Base-by-base conservation (phyloP, 2,888 invertebrate genomes). In the Drosophila meridiana region DNA sequence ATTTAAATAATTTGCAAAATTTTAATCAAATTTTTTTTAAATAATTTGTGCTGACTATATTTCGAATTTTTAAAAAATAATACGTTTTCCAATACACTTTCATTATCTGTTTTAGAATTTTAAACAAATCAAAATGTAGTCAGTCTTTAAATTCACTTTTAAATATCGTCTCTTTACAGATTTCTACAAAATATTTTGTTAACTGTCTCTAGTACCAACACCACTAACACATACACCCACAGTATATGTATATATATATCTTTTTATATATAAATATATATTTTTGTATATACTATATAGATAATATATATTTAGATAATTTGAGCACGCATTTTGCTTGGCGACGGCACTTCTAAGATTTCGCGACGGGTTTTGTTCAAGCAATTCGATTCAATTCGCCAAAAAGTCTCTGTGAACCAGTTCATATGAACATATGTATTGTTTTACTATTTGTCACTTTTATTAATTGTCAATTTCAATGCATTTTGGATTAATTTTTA, bases 321-420 rank as follows among this genome's bases (percentile, higher is more conserved):
- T 55, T 34, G 5, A 38, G 7, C 71, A 60, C 76, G 42, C 55
- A 48, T 64, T 78, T 53, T 60, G 45, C 50, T 64, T 48, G 69
- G 56, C 64, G 63, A 71, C 68, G 69, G 90, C 89, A 90, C 87
- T 87, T 84, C 56, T 89, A 90, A 26, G 87, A 78, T 77, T 87
- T 87, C 87, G 55, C 84, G 78, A 42, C 69, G 69, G 61, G 48
- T 65, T 66, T 28, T 13, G 8, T 38, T 28, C 7, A 28, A 28
- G 6, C 20, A 13, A 53, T 8, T 7, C 53, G 1, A 30, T 56
- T 4, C 40, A 8, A 11, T 28, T 32, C 9, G 13, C 14, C 20
- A 11, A 56, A 56, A 58, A 36, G 43, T 70, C 38, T 32, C 13
- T 52, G 32, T 30, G 7, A 36, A 48, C 28, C 8, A 5, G 32